Evolutionary conservation across 2,797 vertebrate genomes (phyloP), one percentile per base, ranked within the genome.

Genomic region (Lacerta viridis): DNA sequence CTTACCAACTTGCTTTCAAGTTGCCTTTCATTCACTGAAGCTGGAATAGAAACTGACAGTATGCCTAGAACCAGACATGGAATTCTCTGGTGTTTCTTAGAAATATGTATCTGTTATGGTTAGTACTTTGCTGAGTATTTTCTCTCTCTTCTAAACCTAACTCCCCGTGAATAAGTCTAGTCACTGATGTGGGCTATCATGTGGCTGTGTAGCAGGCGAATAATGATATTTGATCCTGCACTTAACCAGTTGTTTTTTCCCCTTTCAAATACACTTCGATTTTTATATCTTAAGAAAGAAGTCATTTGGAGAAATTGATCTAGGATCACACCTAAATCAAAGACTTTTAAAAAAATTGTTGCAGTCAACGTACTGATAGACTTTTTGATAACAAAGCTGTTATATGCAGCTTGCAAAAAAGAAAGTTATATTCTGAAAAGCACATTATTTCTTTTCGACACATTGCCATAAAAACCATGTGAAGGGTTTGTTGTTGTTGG

Each of bases 191-290:
- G 29, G 41, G 13, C 29, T 82, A 39, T 74, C 15, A 29, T 77
- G 23, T 10, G 7, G 25, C 7, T 75, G 50, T 83, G 74, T 23
- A 83, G 20, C 17, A 23, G 61, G 29, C 13, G 13, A 7, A 77
- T 83, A 83, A 83, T 88, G 59, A 83, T 77, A 77, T 27, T 82
- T 87, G 80, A 83, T 64, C 20, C 41, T 66, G 74, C 29, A 27
- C 15, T 87, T 82, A 33, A 33, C 0, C 27, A 61, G 20, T 27
- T 33, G 13, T 43, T 18, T 66, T 29, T 6, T 20, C 23, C 33
- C 36, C 33, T 15, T 74, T 66, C 72, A 79, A 86, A 69, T 36
- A 33, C 18, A 86, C 6, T 68, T 76, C 7, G 15, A 76, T 50
- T 87, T 83, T 39, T 83, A 29, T 77, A 36, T 50, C 15, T 76